Conservation (phyloP, 2,113 vertebrate species). For the Poeciliopsis turrubarensis region DNA sequence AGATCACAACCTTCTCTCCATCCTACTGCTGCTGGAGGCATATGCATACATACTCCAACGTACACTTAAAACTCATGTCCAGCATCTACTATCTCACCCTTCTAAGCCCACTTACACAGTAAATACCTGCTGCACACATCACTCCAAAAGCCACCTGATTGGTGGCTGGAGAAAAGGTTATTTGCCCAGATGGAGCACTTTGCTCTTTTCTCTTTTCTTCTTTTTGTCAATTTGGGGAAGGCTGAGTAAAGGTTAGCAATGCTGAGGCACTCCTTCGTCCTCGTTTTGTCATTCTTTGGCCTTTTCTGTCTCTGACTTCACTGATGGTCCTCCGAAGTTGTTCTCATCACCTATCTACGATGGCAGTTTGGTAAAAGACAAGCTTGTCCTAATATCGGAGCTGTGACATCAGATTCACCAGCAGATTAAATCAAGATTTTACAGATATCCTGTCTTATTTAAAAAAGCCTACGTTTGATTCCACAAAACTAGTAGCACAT, state of each 20-base stretch:
- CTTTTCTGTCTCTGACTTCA: slow-evolving; percentile 48
- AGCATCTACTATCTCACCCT: not conserved
- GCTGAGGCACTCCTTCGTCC: slow-evolving; percentile 40
- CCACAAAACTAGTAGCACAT: too few species aligned
- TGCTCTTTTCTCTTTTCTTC: slow-evolving; percentile 61
- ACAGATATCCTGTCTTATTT: too few species aligned
- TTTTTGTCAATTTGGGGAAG: slow-evolving; percentile 62
- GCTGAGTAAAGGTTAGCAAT: slow-evolving; percentile 68
- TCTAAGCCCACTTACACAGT: slow-evolving; percentile 1
- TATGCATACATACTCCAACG: not conserved
- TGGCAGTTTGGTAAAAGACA: not conserved
- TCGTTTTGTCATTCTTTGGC: slow-evolving; percentile 45
- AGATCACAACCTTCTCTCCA: slow-evolving; percentile 7
- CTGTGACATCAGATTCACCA: not conserved
- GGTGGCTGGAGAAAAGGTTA: slow-evolving; percentile 68
- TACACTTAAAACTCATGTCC: not conserved
- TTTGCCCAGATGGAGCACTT: slow-evolving; percentile 59
- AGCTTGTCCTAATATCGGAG: not conserved
- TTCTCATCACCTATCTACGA: not conserved
- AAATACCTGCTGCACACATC: slow-evolving; percentile 34
- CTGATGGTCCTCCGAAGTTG: slow-evolving; percentile 10
- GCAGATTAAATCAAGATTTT: too few species aligned
- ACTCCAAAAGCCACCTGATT: slow-evolving; percentile 36
- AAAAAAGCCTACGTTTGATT: too few species aligned
- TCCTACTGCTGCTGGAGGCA: slow-evolving; percentile 1